Percentiles rank a stretch among this genome's conserved stretches.
Evolutionary conservation across 2,797 vertebrate genomes (phyloP).

Genomic region (Caiman crocodilus): DNA sequence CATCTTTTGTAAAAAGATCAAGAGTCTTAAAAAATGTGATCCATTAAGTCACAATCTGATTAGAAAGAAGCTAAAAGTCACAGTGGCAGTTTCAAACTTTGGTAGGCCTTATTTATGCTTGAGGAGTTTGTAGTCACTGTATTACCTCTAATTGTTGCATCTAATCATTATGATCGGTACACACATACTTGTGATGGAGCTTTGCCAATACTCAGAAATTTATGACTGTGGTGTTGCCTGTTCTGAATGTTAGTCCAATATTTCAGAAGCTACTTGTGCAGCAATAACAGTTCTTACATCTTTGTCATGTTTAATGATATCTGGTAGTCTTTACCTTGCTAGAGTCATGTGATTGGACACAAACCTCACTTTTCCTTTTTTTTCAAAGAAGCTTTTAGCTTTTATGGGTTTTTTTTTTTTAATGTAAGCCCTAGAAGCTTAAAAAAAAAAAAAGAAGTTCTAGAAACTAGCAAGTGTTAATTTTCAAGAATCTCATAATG

Average conservation of each 20-base stretch:
- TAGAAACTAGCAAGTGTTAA: not conserved
- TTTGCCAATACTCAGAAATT: not conserved
- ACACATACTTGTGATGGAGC: not conserved
- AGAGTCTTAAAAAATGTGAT: not conserved
- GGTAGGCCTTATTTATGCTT: not conserved
- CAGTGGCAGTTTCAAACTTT: constrained; percentile 21
- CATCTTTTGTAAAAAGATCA: not conserved
- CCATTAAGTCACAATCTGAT: not conserved
- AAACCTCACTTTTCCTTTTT: not conserved
- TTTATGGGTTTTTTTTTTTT: not conserved
- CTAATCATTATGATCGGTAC: not conserved
- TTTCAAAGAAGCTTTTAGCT: not conserved
- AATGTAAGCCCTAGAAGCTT: not conserved
- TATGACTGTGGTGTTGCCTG: not conserved
- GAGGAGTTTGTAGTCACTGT: not conserved
- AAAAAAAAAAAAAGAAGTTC: not conserved
- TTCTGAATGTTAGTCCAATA: not conserved
- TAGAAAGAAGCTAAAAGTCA: constrained; percentile 18
- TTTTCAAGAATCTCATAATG: not conserved
- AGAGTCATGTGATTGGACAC: not conserved
- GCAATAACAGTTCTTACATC: not conserved
- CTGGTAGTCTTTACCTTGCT: not conserved
- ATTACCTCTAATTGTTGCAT: not conserved
- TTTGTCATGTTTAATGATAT: not conserved
- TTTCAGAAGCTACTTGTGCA: not conserved